phyloP scores from a whole-genome alignment of 2,888 invertebrate genomes.

The Drosophila mettleri region DNA sequence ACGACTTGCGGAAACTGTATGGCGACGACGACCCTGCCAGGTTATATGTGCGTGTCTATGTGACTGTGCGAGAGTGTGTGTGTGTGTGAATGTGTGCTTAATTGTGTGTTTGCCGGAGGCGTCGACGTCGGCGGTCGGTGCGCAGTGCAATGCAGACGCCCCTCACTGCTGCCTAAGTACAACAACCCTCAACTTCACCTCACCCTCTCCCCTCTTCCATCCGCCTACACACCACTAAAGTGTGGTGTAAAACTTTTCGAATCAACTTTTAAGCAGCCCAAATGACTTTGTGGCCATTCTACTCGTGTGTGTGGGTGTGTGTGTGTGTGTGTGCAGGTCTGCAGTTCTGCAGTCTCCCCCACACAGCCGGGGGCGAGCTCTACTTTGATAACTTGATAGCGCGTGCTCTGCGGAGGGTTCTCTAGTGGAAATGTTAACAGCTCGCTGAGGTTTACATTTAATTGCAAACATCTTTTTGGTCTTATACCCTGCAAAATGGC shows the following conservation, averaged over 20 bases:
- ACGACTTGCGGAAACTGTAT: slow-evolving; percentile 81
- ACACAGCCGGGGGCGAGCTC: not conserved
- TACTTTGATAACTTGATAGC: slow-evolving; percentile 78
- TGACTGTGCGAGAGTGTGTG: slow-evolving; percentile 24
- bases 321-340: slow-evolving; percentile 19
- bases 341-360: not conserved
- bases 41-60: slow-evolving; percentile 31
- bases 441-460: slow-evolving; percentile 47
- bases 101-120: slow-evolving; percentile 70
- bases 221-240: not conserved
- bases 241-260: slow-evolving; percentile 76
- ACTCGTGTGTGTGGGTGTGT: slow-evolving; percentile 32
- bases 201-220: not conserved
- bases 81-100: slow-evolving; percentile 65
- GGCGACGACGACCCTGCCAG: slow-evolving; percentile 64
- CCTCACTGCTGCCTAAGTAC: slow-evolving; percentile 27
- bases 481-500: slow-evolving; percentile 2
- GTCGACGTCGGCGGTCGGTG: slow-evolving; percentile 47
- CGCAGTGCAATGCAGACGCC: slow-evolving; percentile 18
- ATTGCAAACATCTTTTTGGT: slow-evolving; percentile 30
- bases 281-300: slow-evolving; percentile 75
- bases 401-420: slow-evolving; percentile 48
- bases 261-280: slow-evolving; percentile 79
- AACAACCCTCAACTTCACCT: slow-evolving; percentile 9
- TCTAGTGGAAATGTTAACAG: slow-evolving; percentile 22